phyloP scores from a whole-genome alignment of 1,140 invertebrate genomes.

The Bombus fervidus region DNA sequence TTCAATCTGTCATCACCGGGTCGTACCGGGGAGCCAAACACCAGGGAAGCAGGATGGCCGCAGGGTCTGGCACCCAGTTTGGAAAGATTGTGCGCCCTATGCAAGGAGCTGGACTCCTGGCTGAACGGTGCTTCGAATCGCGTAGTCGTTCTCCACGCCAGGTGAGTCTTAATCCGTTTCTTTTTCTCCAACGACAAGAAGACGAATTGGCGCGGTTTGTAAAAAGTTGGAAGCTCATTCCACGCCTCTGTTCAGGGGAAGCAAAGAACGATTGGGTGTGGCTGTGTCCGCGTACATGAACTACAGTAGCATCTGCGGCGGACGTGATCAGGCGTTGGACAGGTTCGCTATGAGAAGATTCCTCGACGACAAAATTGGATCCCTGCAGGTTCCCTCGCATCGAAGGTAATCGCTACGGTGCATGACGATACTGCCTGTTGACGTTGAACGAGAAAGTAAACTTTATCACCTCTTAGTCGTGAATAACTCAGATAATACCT shows the following conservation, averaged over 20 bases:
- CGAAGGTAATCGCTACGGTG: constrained; percentile 86
- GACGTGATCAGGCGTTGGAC: constrained; percentile 94
- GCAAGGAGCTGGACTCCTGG: constrained; percentile 96
- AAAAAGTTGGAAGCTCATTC: background rate
- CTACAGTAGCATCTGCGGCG: constrained; percentile 95
- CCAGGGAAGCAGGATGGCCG: constrained; percentile 93
- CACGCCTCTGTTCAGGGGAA: constrained; percentile 82
- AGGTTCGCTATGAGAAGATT: constrained; percentile 95
- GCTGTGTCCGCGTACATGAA: constrained; percentile 96
- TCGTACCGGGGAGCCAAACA: constrained; percentile 83
- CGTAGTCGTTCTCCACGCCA: constrained; percentile 93
- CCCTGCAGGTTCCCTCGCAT: constrained; percentile 93
- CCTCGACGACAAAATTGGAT: constrained; percentile 93
- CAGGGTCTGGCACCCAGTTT: constrained; percentile 93
- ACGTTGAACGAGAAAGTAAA: constrained; percentile 46
- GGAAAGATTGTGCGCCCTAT: constrained; percentile 93
- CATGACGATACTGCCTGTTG: constrained; percentile 39
- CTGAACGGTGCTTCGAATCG: constrained; percentile 90
- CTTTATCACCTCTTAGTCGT: constrained; percentile 22
- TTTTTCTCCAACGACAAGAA: background rate
- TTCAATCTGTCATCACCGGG: constrained; percentile 92
- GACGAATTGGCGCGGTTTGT: background rate
- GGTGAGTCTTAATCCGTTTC: constrained; percentile 82
- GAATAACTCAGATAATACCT: constrained; percentile 36
- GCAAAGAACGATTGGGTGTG: constrained; percentile 91